Conservation (phyloP, 1,140 invertebrate species). For the Planococcus citri region DNA sequence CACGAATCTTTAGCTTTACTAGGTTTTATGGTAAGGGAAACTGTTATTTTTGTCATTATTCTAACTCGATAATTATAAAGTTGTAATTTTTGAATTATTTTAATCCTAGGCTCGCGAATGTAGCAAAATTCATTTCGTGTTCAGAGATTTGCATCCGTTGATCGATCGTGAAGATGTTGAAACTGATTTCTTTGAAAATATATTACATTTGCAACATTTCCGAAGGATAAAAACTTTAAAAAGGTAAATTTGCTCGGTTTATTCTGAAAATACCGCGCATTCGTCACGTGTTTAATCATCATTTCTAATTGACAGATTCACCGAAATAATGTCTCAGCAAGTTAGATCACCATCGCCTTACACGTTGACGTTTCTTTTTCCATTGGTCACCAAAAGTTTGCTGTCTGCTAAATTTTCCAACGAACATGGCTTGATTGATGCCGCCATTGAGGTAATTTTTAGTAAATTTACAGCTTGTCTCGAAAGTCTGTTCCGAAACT, state of each 20-base stretch:
- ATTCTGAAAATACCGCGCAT: too few species aligned
- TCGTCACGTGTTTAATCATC: too few species aligned
- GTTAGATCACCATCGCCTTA: background rate
- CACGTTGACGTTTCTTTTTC: slow-evolving; percentile 42
- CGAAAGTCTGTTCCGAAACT: background rate
- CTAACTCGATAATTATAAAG: background rate
- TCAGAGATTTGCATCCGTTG: slow-evolving; percentile 59
- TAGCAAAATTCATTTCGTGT: slow-evolving; percentile 49
- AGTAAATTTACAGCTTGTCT: background rate
- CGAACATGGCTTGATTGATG: slow-evolving; percentile 70
- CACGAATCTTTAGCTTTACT: slow-evolving; percentile 65
- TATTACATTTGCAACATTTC: slow-evolving; percentile 73
- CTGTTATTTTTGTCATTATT: background rate
- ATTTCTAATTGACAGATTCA: background rate
- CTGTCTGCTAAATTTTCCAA: slow-evolving; percentile 59
- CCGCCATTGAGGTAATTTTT: slow-evolving; percentile 41
- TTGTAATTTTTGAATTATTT: background rate
- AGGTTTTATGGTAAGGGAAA: slow-evolving; percentile 45
- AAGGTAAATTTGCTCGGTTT: slow-evolving; percentile 36
- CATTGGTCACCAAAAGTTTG: slow-evolving; percentile 66
- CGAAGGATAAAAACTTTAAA: slow-evolving; percentile 63
- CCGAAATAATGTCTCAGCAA: background rate
- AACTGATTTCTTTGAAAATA: slow-evolving; percentile 89
- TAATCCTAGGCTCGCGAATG: slow-evolving; percentile 44
- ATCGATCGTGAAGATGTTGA: slow-evolving; percentile 63